Base-by-base conservation (phyloP, 2,113 vertebrate genomes). In the Pseudolaguvia tuberculata region DNA sequence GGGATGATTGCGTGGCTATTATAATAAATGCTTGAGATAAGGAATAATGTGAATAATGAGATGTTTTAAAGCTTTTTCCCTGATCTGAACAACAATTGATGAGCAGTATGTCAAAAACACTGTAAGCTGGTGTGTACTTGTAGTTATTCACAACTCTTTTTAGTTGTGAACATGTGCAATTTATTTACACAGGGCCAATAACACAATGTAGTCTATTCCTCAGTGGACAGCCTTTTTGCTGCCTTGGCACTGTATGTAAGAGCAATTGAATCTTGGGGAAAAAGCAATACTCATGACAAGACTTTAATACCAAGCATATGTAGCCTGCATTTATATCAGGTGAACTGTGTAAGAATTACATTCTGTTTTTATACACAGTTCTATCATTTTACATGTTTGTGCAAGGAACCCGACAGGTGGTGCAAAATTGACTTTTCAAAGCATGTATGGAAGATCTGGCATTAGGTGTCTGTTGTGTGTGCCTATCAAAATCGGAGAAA, bases 311-410 rank as follows among this genome's bases (percentile, higher is more conserved):
- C 15, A 48, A 66, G 63, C 45, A 50, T 12, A 29, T 67, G 63
- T 67, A 50, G 63, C 23, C 63, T 50, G 50, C 45, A 50, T 67
- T 50, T 29, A 50, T 12, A 67, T 67, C 63, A 67, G 45, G 63
- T 29, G 45, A 70, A 23, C 68, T 23, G 3, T 59, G 56, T 50
- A 25, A 42, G 25, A 72, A 31, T 72, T 50, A 25, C 18, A 59
- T 42, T 59, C 21, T 1, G 23, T 27, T 66, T 52, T 66, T 47
- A 20, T 55, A 66, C 61, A 56, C n/a, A 42, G 21, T 50, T 50
- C 39, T 70, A 21, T 14, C 31, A n/a, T 70, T 70, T 76, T 58
- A 70, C 39, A 59, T 61, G 18, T 69, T 47, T 68, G 53, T 31
- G 18, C 45, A 39, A 18, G 55, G 51, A 11, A 42, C n/a, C 31